Evolutionary conservation across 2,797 vertebrate species (phyloP), one percentile per base, ranked within the genome.

Genomic region (Pelodytes ibericus): DNA sequence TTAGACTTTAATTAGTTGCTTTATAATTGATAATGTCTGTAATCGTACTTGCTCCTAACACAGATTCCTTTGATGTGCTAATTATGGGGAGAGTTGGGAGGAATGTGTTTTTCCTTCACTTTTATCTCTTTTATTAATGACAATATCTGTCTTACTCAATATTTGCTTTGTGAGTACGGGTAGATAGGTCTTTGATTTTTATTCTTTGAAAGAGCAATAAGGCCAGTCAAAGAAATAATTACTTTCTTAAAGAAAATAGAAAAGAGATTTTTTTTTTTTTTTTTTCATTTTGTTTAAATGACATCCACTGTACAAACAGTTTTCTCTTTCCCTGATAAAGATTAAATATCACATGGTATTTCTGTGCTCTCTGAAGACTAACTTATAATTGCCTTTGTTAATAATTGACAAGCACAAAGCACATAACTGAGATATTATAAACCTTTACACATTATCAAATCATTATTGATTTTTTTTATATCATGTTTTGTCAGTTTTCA

Each of bases 111-210:
- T 44, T 20, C 26, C 27, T 25, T 53, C n/a, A 57, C 57, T 79
- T 79, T 73, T 73, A 79, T 79, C 64, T 79, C 67, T 69, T 73
- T 79, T 74, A 79, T 79, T 79, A 79, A 79, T 62, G 49, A 58
- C 57, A 62, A 68, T 79, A 73, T 69, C 77, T 64, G 77, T 69
- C 71, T 73, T 41, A 62, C 63, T 61, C 64, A 79, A 79, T 79
- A 74, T 79, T 79, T 73, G 64, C 71, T 73, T 79, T 79, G 77
- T 73, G 53, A 62, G 41, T 44, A 67, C 25, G 25, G 57, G 64
- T 69, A 73, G 77, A 79, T 63, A 68, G n/a, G 71, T 27, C 71
- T 79, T 79, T 79, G 58, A 74, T 79, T 68, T n/a, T 31, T 15
- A 36, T 57, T 69, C 77, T 79, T n/a, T 63, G 58, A 79, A 63